phyloP scores from a whole-genome alignment of 2,797 vertebrate genomes.

The Tarsius wallacei region DNA sequence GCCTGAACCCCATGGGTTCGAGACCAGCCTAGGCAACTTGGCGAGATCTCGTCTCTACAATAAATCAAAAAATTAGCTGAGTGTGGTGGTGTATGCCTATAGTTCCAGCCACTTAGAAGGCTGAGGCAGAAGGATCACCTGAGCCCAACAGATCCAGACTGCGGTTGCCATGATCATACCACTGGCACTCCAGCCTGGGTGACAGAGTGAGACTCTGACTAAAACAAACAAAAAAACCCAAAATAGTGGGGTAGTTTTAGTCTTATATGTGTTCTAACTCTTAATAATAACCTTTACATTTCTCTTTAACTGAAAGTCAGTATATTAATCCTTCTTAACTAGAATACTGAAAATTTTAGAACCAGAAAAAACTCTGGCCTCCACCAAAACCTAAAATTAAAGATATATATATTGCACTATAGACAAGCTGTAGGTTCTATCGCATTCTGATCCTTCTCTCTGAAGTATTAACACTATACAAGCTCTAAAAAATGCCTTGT shows the following conservation, averaged over 20 bases:
- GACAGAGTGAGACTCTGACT: background rate
- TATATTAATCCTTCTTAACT: background rate
- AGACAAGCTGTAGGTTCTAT: slow-evolving; percentile 20
- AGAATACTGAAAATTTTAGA: slow-evolving; percentile 54
- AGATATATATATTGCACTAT: background rate
- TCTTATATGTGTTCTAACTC: background rate
- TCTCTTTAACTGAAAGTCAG: background rate
- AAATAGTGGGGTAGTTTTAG: background rate
- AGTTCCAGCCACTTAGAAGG: background rate
- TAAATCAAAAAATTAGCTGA: background rate
- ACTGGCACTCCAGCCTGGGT: background rate
- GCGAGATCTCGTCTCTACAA: background rate
- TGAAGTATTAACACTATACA: background rate
- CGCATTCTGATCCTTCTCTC: background rate
- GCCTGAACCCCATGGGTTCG: background rate
- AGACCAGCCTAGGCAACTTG: background rate
- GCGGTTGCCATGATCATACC: background rate
- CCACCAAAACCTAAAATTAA: slow-evolving; percentile 59
- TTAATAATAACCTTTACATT: slow-evolving; percentile 38
- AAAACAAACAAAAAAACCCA: background rate
- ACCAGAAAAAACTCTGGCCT: slow-evolving; percentile 20
- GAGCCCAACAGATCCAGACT: background rate
- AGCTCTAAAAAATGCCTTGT: background rate
- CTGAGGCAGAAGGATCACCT: background rate
- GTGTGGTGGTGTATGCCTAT: background rate